These are phyloP conservation scores for Hypsopygia costalis DNA, from an alignment of 2,888 invertebrate species.

Conservation along the genomic window DNA sequence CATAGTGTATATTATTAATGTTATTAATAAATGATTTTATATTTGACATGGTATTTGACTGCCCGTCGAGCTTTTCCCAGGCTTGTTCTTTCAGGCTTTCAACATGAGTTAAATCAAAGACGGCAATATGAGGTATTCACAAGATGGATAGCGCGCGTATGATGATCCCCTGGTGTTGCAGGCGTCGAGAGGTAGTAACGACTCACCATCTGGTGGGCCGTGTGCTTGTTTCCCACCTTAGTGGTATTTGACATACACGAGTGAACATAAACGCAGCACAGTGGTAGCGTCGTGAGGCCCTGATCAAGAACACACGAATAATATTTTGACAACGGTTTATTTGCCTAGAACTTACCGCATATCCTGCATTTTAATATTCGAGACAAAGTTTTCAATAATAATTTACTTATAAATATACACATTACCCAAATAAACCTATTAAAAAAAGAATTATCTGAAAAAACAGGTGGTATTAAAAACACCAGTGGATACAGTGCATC, in stretches of 20 bases:
- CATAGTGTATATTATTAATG: slow-evolving; percentile 11
- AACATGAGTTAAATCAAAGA: too few species aligned
- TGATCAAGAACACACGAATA: slow-evolving; percentile 65
- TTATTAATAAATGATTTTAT: slow-evolving; percentile 6
- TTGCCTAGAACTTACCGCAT: slow-evolving; percentile 74
- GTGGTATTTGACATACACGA: too few species aligned
- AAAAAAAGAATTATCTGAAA: slow-evolving; percentile 54
- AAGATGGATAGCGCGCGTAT: too few species aligned
- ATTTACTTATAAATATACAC: slow-evolving; percentile 78
- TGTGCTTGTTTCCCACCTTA: too few species aligned
- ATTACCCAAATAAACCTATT: slow-evolving; percentile 75
- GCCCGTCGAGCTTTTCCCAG: too few species aligned
- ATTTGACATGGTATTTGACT: background rate
- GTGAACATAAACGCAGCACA: too few species aligned
- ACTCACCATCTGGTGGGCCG: too few species aligned
- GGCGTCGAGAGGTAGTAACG: too few species aligned
- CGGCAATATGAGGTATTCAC: too few species aligned
- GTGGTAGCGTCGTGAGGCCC: slow-evolving; percentile 16
- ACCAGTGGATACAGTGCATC: slow-evolving; percentile 84
- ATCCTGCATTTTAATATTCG: slow-evolving; percentile 71
- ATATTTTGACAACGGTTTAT: slow-evolving; percentile 73
- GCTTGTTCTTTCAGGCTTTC: too few species aligned
- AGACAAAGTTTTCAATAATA: slow-evolving; percentile 74
- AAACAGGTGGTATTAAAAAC: slow-evolving; percentile 76
- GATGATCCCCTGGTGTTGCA: too few species aligned